These are phyloP conservation scores for Diabrotica virgifera DNA, from an alignment of 1,140 invertebrate genomes.

Conservation along the genomic window DNA sequence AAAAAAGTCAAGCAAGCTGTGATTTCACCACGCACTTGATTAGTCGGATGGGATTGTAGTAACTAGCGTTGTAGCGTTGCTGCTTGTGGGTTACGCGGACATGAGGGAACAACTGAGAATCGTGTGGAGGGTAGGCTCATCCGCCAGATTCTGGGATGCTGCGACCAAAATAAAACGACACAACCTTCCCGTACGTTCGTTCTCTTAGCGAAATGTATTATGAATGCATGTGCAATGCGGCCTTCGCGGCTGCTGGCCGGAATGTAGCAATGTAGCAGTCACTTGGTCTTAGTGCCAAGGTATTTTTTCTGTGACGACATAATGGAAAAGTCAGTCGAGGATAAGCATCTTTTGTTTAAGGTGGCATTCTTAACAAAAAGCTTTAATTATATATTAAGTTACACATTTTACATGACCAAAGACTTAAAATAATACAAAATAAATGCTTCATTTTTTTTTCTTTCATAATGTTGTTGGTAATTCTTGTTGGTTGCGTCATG, in stretches of 20 bases:
- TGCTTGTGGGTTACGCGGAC: conserved; percentile 19
- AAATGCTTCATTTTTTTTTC: too few relatives aligned
- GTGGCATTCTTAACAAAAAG: not conserved
- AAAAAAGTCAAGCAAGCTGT: not conserved
- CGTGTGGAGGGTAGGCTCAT: not conserved
- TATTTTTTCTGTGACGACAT: conserved; percentile 3
- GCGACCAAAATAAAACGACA: conserved; percentile 12
- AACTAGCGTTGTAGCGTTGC: conserved; percentile 25
- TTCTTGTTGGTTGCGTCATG: too few relatives aligned
- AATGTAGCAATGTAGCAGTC: conserved; percentile 4
- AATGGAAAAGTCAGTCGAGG: not conserved
- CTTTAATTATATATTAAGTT: not conserved
- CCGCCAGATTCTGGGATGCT: conserved; percentile 8
- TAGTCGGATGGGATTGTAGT: not conserved
- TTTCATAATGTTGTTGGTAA: too few relatives aligned
- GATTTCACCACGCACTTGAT: conserved; percentile 3
- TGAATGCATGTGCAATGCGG: conserved; percentile 1
- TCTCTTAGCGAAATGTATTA: not conserved
- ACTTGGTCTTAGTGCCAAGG: not conserved
- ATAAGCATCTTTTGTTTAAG: conserved; percentile 3
- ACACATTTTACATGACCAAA: too few relatives aligned
- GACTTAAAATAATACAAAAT: too few relatives aligned
- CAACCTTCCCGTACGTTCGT: not conserved
- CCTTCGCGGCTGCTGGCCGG: not conserved
- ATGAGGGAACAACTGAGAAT: conserved; percentile 33